phyloP scores from a whole-genome alignment of 2,888 invertebrate species.

The Isoperla grammatica region DNA sequence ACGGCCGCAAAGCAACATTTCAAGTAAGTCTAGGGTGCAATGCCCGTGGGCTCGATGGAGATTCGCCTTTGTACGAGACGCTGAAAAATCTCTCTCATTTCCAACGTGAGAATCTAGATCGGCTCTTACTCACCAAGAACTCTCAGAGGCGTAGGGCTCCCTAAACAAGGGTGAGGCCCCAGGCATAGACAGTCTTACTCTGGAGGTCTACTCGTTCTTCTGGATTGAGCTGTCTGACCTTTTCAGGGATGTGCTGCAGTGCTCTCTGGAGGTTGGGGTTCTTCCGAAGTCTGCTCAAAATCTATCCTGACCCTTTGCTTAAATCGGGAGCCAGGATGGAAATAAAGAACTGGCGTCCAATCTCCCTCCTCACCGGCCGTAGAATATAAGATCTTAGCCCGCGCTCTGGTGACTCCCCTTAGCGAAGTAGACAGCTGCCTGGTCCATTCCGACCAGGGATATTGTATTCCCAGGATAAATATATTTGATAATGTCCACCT shows the following conservation, averaged over 20 bases:
- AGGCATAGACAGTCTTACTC: slow-evolving; percentile 2
- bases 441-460: too few species aligned
- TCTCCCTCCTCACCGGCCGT: neutral
- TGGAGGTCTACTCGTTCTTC: neutral
- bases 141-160: neutral
- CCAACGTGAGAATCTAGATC: neutral
- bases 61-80: neutral
- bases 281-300: neutral
- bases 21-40: neutral
- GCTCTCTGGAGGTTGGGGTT: neutral
- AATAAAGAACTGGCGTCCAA: too few species aligned
- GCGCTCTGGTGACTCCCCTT: neutral
- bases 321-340: too few species aligned
- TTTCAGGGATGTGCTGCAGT: neutral
- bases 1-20: neutral
- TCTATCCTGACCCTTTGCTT: neutral
- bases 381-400: slow-evolving; percentile 15
- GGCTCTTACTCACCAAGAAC: neutral
- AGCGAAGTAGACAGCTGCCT: too few species aligned
- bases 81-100: neutral
- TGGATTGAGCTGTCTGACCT: neutral
- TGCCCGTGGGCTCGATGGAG: neutral
- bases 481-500: slow-evolving; percentile 8
- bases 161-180: too few species aligned
- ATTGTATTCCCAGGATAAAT: too few species aligned